These are phyloP conservation scores for Notechis scutatus DNA, from an alignment of 2,113 vertebrate genomes.

Conservation along the genomic window DNA sequence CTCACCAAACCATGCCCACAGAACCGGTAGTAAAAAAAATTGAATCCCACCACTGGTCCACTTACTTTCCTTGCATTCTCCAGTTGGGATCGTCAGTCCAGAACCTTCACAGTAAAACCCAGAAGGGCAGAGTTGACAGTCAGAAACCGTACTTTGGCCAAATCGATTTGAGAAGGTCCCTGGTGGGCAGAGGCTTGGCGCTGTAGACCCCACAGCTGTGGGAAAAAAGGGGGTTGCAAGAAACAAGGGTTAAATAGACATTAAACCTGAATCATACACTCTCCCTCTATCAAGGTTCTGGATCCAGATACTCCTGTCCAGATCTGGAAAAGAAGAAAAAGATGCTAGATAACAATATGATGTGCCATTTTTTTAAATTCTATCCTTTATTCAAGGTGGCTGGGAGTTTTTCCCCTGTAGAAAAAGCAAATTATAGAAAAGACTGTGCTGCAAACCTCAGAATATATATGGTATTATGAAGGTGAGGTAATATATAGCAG, in stretches of 20 bases:
- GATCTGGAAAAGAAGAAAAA: neutral
- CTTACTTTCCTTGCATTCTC: constrained; percentile 79
- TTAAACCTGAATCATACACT: neutral
- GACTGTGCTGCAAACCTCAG: neutral
- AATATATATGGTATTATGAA: neutral
- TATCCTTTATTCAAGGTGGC: neutral
- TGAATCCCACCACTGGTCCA: too few relatives aligned
- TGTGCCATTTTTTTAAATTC: neutral
- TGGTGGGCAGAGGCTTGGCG: constrained; percentile 76
- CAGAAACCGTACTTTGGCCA: constrained; percentile 61
- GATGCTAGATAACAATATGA: neutral
- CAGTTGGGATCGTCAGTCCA: constrained; percentile 76
- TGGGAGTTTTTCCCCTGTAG: neutral
- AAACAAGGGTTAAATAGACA: accelerated
- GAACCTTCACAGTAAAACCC: constrained; percentile 78
- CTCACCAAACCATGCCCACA: too few relatives aligned
- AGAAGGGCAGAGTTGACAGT: constrained; percentile 77
- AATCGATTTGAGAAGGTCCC: constrained; percentile 79
- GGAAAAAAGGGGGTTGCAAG: neutral
- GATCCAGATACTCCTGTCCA: neutral
- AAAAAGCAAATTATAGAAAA: neutral
- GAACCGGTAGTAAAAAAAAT: too few relatives aligned
- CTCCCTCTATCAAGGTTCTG: too few relatives aligned
- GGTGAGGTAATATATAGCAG: too few relatives aligned
- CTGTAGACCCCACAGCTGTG: constrained; percentile 74